phyloP scores from a whole-genome alignment of 2,797 vertebrate species.

The Cyprinodon diabolis region DNA sequence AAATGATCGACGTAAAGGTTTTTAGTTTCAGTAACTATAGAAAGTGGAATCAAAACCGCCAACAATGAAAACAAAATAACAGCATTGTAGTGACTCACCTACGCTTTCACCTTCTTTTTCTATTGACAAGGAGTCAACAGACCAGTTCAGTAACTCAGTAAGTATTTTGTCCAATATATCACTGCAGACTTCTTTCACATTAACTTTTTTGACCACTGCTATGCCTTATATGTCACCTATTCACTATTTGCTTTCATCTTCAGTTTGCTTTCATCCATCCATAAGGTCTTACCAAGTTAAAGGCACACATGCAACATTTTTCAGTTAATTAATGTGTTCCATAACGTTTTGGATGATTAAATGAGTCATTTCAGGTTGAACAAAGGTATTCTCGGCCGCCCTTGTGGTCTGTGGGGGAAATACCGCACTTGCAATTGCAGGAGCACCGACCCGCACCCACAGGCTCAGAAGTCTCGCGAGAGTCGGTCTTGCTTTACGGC shows the following conservation, averaged over 20 bases:
- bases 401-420: too few species aligned
- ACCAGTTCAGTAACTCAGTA: conserved; percentile 1
- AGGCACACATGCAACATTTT: too few species aligned
- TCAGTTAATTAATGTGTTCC: too few species aligned
- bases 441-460: too few species aligned
- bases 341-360: too few species aligned
- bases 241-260: neutral
- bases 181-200: neutral
- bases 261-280: too few species aligned
- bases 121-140: neutral
- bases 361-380: too few species aligned
- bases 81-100: neutral
- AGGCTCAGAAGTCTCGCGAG: too few species aligned
- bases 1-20: neutral
- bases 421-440: too few species aligned
- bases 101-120: neutral
- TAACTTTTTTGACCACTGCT: neutral
- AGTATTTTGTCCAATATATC: conserved; percentile 1
- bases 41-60: neutral
- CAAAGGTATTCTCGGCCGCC: too few species aligned
- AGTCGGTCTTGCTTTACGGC: too few species aligned
- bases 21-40: neutral
- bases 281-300: too few species aligned
- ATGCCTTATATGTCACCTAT: neutral
- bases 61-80: neutral